Evolutionary conservation across 2,888 invertebrate genomes (phyloP).

Genomic region (Gasteruption jaculator): DNA sequence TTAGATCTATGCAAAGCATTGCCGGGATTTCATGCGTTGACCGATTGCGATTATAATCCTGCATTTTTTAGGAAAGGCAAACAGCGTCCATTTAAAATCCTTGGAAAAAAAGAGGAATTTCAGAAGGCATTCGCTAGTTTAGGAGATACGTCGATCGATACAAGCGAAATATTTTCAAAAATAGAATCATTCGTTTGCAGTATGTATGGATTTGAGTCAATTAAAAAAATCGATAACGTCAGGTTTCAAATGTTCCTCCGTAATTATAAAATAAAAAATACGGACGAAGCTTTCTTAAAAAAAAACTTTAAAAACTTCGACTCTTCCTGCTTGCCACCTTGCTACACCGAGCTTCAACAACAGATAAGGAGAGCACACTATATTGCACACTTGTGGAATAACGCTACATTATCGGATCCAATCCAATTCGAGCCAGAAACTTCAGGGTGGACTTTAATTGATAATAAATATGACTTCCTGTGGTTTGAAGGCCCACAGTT

Average conservation of each 20-base stretch:
- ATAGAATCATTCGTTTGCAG: slow-evolving; percentile 11
- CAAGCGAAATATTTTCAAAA: slow-evolving; percentile 6
- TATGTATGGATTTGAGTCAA: slow-evolving; percentile 5
- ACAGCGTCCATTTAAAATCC: slow-evolving; percentile 25
- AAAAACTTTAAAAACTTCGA: slow-evolving; percentile 17
- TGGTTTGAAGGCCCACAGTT: slow-evolving; percentile 13
- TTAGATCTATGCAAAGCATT: slow-evolving; percentile 1
- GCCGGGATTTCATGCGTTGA: slow-evolving; percentile 14
- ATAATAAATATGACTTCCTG: slow-evolving; percentile 2
- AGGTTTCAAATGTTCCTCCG: slow-evolving; percentile 3
- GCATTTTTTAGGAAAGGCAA: slow-evolving; percentile 25
- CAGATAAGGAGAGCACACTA: slow-evolving; percentile 13
- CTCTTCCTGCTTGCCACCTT: slow-evolving; percentile 16
- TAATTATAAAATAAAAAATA: slow-evolving; percentile 10
- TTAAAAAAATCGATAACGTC: slow-evolving; percentile 7
- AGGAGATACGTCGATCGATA: too few relatives aligned
- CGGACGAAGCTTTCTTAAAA: slow-evolving; percentile 1
- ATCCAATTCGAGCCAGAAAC: slow-evolving; percentile 6
- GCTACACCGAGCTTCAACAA: slow-evolving; percentile 15
- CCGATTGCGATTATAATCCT: slow-evolving; percentile 15
- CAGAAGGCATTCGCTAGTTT: neutral
- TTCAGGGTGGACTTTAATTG: slow-evolving; percentile 6
- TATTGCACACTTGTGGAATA: slow-evolving; percentile 14
- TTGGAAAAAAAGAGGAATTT: slow-evolving; percentile 19
- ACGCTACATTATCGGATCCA: slow-evolving; percentile 7